phyloP scores from a whole-genome alignment of 1,140 invertebrate species.

The Drosophila malerkotliana region DNA sequence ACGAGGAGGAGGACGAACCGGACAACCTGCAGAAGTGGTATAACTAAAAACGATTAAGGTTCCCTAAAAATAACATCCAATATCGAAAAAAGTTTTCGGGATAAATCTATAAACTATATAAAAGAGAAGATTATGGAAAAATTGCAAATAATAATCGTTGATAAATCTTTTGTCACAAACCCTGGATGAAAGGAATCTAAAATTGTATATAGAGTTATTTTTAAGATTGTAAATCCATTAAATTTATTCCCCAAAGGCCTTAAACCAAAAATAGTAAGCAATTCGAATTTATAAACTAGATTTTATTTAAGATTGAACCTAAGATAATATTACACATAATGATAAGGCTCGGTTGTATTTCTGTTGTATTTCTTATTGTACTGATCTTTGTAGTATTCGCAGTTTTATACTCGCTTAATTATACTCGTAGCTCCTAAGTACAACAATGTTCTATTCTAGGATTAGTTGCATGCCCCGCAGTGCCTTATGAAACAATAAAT shows the following conservation, averaged over 20 bases:
- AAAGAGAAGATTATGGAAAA: background rate
- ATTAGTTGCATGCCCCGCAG: conserved; percentile 59
- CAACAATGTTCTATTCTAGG: conserved; percentile 29
- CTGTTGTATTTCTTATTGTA: conserved; percentile 64
- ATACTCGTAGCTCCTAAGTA: conserved; percentile 38
- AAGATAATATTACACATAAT: background rate
- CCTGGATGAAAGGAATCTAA: background rate
- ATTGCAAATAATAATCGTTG: background rate
- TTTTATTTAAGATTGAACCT: background rate
- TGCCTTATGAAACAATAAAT: conserved; percentile 75
- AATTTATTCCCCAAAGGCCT: conserved; percentile 66
- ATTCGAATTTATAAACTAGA: conserved; percentile 25
- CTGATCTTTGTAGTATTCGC: conserved; percentile 74
- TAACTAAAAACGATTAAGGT: conserved; percentile 32
- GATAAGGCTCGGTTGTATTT: conserved; percentile 57
- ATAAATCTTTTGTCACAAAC: background rate
- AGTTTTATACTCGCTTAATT: conserved; percentile 48
- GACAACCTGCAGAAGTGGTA: conserved; percentile 79
- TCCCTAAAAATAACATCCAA: background rate
- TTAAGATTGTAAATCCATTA: conserved; percentile 56
- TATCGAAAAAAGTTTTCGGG: background rate
- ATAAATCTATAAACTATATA: background rate
- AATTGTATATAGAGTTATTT: conserved; percentile 43
- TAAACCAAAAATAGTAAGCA: conserved; percentile 45
- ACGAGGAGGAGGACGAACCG: conserved; percentile 84